These are phyloP conservation scores for Acanthiza pusilla DNA, from an alignment of 2,797 vertebrate genomes.

Conservation along the genomic window DNA sequence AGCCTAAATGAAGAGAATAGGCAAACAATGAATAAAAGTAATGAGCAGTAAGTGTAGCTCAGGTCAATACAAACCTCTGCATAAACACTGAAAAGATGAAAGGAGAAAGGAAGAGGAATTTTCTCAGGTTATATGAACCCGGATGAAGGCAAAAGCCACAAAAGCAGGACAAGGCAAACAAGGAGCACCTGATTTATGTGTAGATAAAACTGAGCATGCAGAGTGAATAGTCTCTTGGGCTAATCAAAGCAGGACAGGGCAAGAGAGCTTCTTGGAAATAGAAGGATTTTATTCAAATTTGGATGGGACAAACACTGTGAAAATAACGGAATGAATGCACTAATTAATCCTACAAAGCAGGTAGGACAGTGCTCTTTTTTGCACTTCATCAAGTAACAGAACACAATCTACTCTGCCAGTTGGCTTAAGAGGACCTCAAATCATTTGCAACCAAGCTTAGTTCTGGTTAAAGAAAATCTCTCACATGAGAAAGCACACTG, in stretches of 20 bases:
- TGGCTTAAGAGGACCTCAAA: neutral
- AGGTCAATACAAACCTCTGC: neutral
- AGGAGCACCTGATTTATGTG: neutral
- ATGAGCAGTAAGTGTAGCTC: neutral
- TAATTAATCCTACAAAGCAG: neutral
- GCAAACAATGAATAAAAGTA: neutral
- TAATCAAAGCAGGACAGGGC: neutral
- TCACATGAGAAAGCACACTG: neutral
- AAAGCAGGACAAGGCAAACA: neutral
- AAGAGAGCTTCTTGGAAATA: neutral
- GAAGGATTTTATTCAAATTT: neutral
- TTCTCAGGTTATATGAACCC: neutral
- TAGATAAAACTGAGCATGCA: neutral
- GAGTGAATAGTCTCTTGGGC: neutral
- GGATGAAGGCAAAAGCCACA: neutral
- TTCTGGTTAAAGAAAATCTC: neutral
- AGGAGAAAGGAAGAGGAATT: neutral
- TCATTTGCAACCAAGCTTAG: neutral
- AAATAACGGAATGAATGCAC: neutral
- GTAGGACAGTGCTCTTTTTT: neutral
- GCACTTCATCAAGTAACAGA: neutral
- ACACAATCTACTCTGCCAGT: neutral
- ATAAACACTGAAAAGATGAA: neutral
- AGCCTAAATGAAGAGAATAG: neutral
- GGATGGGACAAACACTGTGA: neutral